Conservation (phyloP, 1,140 invertebrate genomes). For the Holcopasites calliopsidis region DNA sequence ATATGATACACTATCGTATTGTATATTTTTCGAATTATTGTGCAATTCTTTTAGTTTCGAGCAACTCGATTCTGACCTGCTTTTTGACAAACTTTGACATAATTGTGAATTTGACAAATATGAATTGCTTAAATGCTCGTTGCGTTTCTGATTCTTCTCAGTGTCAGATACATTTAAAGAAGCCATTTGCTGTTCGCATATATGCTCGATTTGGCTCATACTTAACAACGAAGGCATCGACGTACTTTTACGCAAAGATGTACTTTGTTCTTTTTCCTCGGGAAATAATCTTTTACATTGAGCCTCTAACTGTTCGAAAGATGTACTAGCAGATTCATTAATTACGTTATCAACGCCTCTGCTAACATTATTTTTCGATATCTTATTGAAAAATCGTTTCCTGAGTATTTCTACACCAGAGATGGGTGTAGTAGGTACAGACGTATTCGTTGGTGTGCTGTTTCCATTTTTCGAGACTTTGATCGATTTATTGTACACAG, state of each 20-base stretch:
- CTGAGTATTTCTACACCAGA: conserved; percentile 15
- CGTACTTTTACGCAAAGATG: conserved; percentile 11
- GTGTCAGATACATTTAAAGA: conserved; percentile 42
- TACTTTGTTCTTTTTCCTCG: conserved; percentile 1
- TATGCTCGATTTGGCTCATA: conserved; percentile 44
- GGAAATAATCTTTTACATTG: conserved; percentile 57
- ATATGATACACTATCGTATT: conserved; percentile 1
- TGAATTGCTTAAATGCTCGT: neutral
- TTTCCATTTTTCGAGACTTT: neutral
- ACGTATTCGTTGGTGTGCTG: neutral
- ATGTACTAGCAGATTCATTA: conserved; percentile 27
- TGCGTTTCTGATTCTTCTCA: conserved; percentile 19
- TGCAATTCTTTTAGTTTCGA: neutral
- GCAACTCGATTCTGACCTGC: neutral
- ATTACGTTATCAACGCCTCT: neutral
- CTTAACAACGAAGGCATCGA: conserved; percentile 27
- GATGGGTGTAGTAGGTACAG: neutral
- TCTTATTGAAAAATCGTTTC: conserved; percentile 36
- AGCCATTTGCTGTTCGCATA: conserved; percentile 62
- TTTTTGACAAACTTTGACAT: neutral
- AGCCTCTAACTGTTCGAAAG: conserved; percentile 62
- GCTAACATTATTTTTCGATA: conserved; percentile 28
- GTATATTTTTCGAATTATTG: neutral
- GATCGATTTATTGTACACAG: neutral
- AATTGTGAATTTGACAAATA: neutral